Evolutionary conservation across 2,888 invertebrate species (phyloP).

Genomic region (Acleris emargana): DNA sequence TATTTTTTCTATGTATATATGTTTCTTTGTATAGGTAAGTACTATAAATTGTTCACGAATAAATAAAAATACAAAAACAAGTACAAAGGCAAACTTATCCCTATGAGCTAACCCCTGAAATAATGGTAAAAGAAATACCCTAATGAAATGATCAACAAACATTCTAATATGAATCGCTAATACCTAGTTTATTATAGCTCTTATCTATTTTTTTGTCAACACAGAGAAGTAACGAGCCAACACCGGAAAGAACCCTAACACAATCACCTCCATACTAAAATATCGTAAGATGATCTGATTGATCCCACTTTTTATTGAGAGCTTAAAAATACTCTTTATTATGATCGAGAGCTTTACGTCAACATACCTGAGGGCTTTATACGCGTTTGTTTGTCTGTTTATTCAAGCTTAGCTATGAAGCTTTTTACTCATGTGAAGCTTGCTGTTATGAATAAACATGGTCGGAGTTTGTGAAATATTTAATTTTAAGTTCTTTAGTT

Average conservation of each 20-base stretch:
- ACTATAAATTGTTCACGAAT: too few relatives aligned
- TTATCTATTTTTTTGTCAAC: neutral
- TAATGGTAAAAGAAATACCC: too few relatives aligned
- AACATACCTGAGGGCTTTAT: constrained; percentile 37
- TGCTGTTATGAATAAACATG: constrained; percentile 31
- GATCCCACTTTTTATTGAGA: constrained; percentile 36
- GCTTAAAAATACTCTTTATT: constrained; percentile 33
- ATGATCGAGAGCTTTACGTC: constrained; percentile 29
- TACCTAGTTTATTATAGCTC: neutral
- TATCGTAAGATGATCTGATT: constrained; percentile 26
- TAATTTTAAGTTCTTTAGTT: neutral
- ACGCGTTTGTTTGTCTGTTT: constrained; percentile 31
- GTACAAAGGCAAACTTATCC: too few relatives aligned
- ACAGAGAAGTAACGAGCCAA: neutral
- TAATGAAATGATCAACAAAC: too few relatives aligned
- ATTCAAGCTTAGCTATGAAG: constrained; percentile 31
- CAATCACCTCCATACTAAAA: constrained; percentile 21
- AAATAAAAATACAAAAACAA: too few relatives aligned
- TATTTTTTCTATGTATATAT: too few relatives aligned
- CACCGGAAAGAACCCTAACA: constrained; percentile 15
- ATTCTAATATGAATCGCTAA: too few relatives aligned
- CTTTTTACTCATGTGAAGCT: constrained; percentile 30
- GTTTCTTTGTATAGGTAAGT: too few relatives aligned
- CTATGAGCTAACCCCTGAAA: too few relatives aligned
- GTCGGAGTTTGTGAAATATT: neutral